Evolutionary conservation across 2,888 invertebrate species (phyloP).

Genomic region (Ennomos quercinarius): DNA sequence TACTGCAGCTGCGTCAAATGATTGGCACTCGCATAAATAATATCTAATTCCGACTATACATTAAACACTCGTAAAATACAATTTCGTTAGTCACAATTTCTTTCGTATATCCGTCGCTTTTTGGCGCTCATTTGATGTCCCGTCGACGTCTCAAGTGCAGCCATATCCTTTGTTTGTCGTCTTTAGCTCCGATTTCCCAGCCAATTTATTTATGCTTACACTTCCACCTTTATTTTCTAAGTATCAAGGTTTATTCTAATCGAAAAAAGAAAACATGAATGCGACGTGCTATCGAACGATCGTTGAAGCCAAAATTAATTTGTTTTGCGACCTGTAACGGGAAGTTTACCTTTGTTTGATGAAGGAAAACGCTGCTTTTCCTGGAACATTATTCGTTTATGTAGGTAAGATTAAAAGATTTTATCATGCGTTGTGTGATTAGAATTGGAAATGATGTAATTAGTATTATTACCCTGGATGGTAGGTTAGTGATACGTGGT

Average conservation of each 20-base stretch:
- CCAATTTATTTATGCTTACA: not conserved
- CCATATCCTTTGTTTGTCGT: conserved; percentile 29
- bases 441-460: conserved; percentile 1
- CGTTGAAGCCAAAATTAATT: conserved; percentile 24
- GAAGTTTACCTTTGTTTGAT: too few species aligned
- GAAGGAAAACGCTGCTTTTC: not conserved
- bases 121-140: conserved; percentile 24
- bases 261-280: not conserved
- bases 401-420: not conserved
- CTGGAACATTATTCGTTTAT: conserved; percentile 7
- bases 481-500: not conserved
- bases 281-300: conserved; percentile 11
- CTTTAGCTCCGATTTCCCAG: conserved; percentile 11
- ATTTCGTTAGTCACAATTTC: conserved; percentile 20
- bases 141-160: conserved; percentile 29
- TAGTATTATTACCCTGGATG: not conserved
- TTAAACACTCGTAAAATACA: conserved; percentile 7
- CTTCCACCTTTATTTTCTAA: not conserved
- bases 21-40: not conserved
- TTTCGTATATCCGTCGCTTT: conserved; percentile 15
- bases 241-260: not conserved
- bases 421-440: conserved; percentile 15
- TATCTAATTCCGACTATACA: not conserved
- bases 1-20: not conserved
- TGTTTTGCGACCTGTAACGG: too few species aligned